Percentiles rank a stretch among this genome's conserved stretches.
Evolutionary conservation across 2,113 vertebrate genomes (phyloP).

Genomic region (Osmerus mordax): DNA sequence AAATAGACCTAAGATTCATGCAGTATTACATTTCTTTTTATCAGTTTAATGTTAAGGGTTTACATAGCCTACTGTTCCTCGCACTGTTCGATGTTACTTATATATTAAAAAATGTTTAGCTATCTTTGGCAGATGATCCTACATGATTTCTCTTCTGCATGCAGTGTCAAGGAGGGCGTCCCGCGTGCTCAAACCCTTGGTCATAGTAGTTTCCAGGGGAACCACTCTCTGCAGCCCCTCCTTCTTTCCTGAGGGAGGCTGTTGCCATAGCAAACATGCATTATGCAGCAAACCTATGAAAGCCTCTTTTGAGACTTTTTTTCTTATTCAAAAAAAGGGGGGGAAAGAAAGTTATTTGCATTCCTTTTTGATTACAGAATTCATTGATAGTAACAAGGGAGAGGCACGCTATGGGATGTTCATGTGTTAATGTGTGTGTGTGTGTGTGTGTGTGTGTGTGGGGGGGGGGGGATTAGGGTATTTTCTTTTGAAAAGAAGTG

Average conservation of each 20-base stretch:
- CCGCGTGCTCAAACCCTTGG: slow-evolving; percentile 16
- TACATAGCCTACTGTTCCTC: no score
- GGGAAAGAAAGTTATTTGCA: slow-evolving; percentile 65
- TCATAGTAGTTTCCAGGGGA: slow-evolving; percentile 26
- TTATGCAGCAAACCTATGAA: slow-evolving; percentile 63
- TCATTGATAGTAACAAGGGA: slow-evolving; percentile 33
- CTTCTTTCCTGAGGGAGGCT: slow-evolving; percentile 49
- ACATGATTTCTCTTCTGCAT: background rate
- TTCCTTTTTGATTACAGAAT: slow-evolving; percentile 59
- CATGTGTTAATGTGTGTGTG: slow-evolving; percentile 10
- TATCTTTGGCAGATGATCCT: no score
- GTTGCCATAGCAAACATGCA: slow-evolving; percentile 58
- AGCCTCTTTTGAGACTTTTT: slow-evolving; percentile 56
- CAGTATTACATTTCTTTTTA: background rate
- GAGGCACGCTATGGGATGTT: slow-evolving; percentile 22
- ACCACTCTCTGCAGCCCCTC: slow-evolving; percentile 16
- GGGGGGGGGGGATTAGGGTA: slow-evolving; percentile 8
- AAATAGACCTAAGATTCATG: background rate
- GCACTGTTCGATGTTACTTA: no score
- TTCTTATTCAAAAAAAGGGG: slow-evolving; percentile 20
- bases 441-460: slow-evolving; percentile 17
- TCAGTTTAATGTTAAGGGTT: background rate
- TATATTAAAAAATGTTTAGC: no score
- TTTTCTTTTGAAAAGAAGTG: slow-evolving; percentile 37
- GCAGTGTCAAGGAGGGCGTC: slow-evolving; percentile 23